Conservation (phyloP, 2,113 vertebrate species). For the Myodes glareolus region DNA sequence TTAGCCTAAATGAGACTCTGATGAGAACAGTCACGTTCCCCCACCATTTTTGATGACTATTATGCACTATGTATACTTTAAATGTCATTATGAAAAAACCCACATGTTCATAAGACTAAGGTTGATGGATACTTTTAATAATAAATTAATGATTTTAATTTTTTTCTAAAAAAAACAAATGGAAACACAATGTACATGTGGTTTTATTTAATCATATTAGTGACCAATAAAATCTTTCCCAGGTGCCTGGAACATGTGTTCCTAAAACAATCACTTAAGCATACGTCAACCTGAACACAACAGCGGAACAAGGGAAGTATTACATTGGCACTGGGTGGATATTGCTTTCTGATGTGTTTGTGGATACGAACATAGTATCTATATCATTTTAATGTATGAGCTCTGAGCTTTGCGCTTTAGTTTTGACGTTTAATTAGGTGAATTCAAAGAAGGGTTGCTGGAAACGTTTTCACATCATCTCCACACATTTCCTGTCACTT, state of each 20-base stretch:
- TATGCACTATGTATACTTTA: not conserved
- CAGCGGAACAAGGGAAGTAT: not conserved
- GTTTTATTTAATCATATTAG: slow-evolving; percentile 15
- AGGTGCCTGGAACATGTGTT: not conserved
- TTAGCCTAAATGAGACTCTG: not conserved
- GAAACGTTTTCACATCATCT: slow-evolving; percentile 48
- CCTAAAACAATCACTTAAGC: not conserved
- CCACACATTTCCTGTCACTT: slow-evolving; percentile 31
- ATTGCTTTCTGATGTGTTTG: not conserved
- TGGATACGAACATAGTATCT: not conserved
- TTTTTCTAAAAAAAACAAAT: slow-evolving; percentile 14
- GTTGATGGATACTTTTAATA: not conserved
- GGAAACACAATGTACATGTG: not conserved
- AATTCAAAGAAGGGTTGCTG: slow-evolving; percentile 25
- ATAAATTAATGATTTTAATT: not conserved
- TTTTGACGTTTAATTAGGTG: slow-evolving; percentile 33
- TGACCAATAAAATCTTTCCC: slow-evolving; percentile 7
- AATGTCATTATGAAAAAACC: slow-evolving; percentile 4
- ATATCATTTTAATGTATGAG: not conserved
- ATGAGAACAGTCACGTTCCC: not conserved
- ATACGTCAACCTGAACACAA: not conserved
- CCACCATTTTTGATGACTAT: not conserved
- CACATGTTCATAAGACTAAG: not conserved
- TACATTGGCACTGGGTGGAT: not conserved
- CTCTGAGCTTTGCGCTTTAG: not conserved